phyloP scores from a whole-genome alignment of 2,888 invertebrate species.

The Acleris holmiana region DNA sequence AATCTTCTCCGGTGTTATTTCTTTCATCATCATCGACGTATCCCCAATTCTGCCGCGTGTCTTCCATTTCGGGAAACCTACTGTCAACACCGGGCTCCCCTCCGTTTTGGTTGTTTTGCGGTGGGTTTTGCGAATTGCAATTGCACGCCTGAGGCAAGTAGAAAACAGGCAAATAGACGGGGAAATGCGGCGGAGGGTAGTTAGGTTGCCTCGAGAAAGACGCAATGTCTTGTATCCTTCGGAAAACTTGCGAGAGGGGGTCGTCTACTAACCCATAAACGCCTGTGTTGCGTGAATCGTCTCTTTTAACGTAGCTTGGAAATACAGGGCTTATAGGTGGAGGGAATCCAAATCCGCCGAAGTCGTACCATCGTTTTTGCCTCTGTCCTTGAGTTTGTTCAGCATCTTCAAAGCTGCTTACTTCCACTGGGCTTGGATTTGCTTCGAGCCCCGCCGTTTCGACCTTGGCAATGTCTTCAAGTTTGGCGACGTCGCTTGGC shows the following conservation, averaged over 20 bases:
- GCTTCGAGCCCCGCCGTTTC: slow-evolving; percentile 47
- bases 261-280: slow-evolving; percentile 42
- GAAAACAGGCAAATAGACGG: slow-evolving; percentile 59
- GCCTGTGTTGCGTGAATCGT: slow-evolving; percentile 39
- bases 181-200: slow-evolving; percentile 47
- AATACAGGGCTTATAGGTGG: slow-evolving; percentile 37
- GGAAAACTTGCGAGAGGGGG: slow-evolving; percentile 41
- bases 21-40: slow-evolving; percentile 50
- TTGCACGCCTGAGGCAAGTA: slow-evolving; percentile 57
- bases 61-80: slow-evolving; percentile 61
- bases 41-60: slow-evolving; percentile 70
- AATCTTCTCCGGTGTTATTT: slow-evolving; percentile 49
- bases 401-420: slow-evolving; percentile 42
- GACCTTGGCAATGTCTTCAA: slow-evolving; percentile 49
- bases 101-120: slow-evolving; percentile 39
- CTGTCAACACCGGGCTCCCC: slow-evolving; percentile 48
- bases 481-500: slow-evolving; percentile 53
- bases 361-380: slow-evolving; percentile 51
- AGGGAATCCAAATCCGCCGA: slow-evolving; percentile 38
- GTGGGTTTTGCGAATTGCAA: slow-evolving; percentile 47
- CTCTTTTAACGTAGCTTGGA: slow-evolving; percentile 40
- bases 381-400: slow-evolving; percentile 41
- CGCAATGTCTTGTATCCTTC: slow-evolving; percentile 43
- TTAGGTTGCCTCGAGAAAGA: slow-evolving; percentile 39
- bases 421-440: slow-evolving; percentile 45